Evolutionary conservation across 2,113 vertebrate species (phyloP), one percentile per base, ranked within the genome.

Genomic region (Gulo gulo): DNA sequence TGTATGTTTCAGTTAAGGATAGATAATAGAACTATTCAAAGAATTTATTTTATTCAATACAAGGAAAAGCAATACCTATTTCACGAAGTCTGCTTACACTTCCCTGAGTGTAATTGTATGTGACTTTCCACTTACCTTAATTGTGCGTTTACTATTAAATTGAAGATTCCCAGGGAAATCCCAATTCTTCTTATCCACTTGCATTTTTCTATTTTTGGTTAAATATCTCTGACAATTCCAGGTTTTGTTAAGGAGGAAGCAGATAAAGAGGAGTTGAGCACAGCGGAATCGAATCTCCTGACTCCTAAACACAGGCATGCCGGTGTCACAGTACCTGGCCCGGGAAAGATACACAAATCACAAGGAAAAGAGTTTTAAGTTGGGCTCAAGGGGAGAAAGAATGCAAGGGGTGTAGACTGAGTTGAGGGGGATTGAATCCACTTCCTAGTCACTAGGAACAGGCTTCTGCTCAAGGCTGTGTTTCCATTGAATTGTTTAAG

Each of bases 11-110:
- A 98, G 98, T 99, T 99, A 99, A 98, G 98, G 98, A 98, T 87
- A 98, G 98, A 98, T 99, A 99, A 99, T 99, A 98, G 98, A 99
- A 99, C 97, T 98, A 98, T 98, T 99, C 98, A 98, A 98, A 98
- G 98, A 98, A 99, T 99, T 98, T 99, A 99, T 99, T 98, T 98
- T 98, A 98, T 98, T 98, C 98, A 98, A 97, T 98, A 98, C 42
- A 94, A 98, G 96, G 94, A 98, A 98, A 98, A 97, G 96, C 98
- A 99, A 98, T 98, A 99, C 98, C 98, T 97, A 88, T 98, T 96
- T 99, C 98, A 98, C 98, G 96, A 96, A 98, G 90, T 95, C 98
- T 97, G 90, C 97, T 98, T 98, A 97, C 92, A 98, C 97, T 98
- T 98, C 98, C 96, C 84, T 98, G 94, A 71, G 7, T 97, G 88